Percentiles rank a stretch among this genome's conserved stretches.
phyloP scores from a whole-genome alignment of 2,797 vertebrate genomes.

The Leptoclinus maculatus region DNA sequence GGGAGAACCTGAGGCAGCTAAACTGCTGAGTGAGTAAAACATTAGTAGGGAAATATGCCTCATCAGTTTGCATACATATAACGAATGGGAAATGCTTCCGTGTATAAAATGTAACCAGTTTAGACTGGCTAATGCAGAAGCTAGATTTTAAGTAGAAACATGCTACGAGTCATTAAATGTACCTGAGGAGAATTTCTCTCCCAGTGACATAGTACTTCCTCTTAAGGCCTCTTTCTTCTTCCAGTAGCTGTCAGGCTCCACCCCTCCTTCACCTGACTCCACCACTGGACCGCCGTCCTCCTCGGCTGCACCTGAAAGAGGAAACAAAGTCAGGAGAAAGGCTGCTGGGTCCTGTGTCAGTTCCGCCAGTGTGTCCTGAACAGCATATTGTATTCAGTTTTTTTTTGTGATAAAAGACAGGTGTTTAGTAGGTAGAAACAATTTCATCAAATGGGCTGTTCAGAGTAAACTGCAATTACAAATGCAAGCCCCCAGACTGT shows the following conservation, averaged over 20 bases:
- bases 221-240: conserved; percentile 81
- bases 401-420: background rate
- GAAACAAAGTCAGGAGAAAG: conserved; percentile 5
- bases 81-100: conserved; percentile 15
- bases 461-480: conserved; percentile 17
- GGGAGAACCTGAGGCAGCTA: conserved; percentile 57
- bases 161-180: background rate
- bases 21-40: conserved; percentile 73
- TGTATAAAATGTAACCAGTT: conserved; percentile 4
- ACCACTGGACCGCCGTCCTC: conserved; percentile 68
- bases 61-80: conserved; percentile 55
- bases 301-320: conserved; percentile 50
- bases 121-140: conserved; percentile 16
- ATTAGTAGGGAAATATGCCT: conserved; percentile 51
- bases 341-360: background rate
- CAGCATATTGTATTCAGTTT: conserved; percentile 2
- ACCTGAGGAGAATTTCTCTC: conserved; percentile 89
- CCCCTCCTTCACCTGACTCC: conserved; percentile 74
- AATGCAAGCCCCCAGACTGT: background rate
- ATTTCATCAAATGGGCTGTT: conserved; percentile 18
- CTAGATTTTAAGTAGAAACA: background rate
- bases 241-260: conserved; percentile 83
- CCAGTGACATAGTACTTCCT: conserved; percentile 80
- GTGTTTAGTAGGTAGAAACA: conserved; percentile 40
- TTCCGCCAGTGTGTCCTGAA: conserved; percentile 46